phyloP scores from a whole-genome alignment of 2,113 vertebrate species.

The Forbesichthys papilliferus region DNA sequence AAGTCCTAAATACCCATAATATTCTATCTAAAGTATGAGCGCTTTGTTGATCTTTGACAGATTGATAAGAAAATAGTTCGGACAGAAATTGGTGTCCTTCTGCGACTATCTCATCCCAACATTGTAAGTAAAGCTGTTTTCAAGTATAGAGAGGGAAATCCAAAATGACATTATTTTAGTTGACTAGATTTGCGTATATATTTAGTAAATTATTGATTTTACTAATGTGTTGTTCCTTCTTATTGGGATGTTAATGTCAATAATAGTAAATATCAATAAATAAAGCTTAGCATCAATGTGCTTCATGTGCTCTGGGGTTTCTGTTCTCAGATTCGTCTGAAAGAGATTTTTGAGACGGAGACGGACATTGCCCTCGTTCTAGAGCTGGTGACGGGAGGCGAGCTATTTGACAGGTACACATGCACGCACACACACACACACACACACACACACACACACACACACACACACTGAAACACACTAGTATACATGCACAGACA shows the following conservation, averaged over 20 bases:
- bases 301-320: not conserved
- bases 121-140: slow-evolving; percentile 77
- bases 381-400: slow-evolving; percentile 88
- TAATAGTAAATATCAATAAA: too few relatives aligned
- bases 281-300: too few relatives aligned
- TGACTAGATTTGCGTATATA: too few relatives aligned
- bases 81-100: slow-evolving; percentile 87
- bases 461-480: not conserved
- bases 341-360: slow-evolving; percentile 89
- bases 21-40: not conserved
- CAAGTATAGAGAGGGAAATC: too few relatives aligned
- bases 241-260: too few relatives aligned
- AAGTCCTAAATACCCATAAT: not conserved
- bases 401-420: slow-evolving; percentile 88
- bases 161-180: too few relatives aligned
- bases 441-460: not conserved
- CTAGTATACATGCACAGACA: not conserved
- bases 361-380: slow-evolving; percentile 84
- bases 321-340: slow-evolving; percentile 83
- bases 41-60: slow-evolving; percentile 58
- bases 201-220: too few relatives aligned
- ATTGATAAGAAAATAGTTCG: slow-evolving; percentile 90
- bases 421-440: slow-evolving; percentile 3
- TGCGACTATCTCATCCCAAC: slow-evolving; percentile 87
- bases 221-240: too few relatives aligned